Evolutionary conservation across 2,888 invertebrate genomes (phyloP).

Genomic region (Helicoverpa assulta): DNA sequence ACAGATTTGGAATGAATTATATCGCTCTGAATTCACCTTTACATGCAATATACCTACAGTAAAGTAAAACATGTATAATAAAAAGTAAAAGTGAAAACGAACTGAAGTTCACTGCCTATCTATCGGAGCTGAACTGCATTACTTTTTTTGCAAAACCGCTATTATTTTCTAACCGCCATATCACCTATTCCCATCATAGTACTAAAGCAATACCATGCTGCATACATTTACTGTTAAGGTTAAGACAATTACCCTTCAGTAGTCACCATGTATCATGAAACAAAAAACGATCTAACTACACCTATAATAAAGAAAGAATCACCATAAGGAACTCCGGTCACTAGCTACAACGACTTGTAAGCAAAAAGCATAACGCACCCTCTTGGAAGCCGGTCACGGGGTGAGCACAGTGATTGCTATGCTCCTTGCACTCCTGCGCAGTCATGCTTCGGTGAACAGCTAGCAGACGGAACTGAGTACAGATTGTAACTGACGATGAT

Average conservation of each 20-base stretch:
- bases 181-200: too few relatives aligned
- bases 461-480: conserved; percentile 37
- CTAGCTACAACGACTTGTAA: conserved; percentile 61
- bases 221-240: conserved; percentile 32
- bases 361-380: conserved; percentile 76
- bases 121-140: too few relatives aligned
- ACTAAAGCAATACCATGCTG: not conserved
- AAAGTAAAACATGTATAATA: too few relatives aligned
- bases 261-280: conserved; percentile 1
- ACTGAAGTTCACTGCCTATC: too few relatives aligned
- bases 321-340: conserved; percentile 71
- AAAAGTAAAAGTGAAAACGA: too few relatives aligned
- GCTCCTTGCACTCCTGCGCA: conserved; percentile 58
- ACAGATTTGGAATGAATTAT: not conserved
- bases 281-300: conserved; percentile 10
- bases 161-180: too few relatives aligned
- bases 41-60: not conserved
- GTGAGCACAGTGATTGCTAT: conserved; percentile 73
- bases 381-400: conserved; percentile 70
- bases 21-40: not conserved
- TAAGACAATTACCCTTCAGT: conserved; percentile 18
- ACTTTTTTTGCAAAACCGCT: too few relatives aligned
- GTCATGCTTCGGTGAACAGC: conserved; percentile 66
- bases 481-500: conserved; percentile 43
- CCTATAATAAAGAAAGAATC: conserved; percentile 40